Evolutionary conservation across 2,113 vertebrate species (phyloP).

Genomic region (Tyto alba): DNA sequence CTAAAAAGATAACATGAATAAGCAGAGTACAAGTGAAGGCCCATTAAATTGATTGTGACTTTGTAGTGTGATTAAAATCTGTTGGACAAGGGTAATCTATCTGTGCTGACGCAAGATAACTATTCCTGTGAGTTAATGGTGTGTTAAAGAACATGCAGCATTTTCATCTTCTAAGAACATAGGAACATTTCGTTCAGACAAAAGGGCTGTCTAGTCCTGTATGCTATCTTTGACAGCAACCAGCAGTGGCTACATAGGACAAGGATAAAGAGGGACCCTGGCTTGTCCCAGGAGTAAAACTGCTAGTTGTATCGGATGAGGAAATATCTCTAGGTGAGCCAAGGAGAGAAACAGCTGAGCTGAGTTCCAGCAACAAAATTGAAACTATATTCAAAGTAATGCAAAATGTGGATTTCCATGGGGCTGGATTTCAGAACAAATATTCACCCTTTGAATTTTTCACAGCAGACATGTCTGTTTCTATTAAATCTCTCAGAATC

Average conservation of each 20-base stretch:
- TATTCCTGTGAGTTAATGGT: slow-evolving; percentile 42
- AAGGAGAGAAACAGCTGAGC: neutral
- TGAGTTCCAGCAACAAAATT: neutral
- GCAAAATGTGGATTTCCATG: neutral
- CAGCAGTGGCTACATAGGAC: neutral
- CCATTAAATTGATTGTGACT: slow-evolving; percentile 16
- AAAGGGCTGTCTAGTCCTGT: slow-evolving; percentile 16
- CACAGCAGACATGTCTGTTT: neutral
- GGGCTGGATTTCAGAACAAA: neutral
- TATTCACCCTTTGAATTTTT: neutral
- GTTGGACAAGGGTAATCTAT: slow-evolving; percentile 36
- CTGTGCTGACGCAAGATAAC: slow-evolving; percentile 24
- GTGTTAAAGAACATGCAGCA: slow-evolving; percentile 29
- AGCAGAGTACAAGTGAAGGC: neutral
- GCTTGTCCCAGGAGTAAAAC: neutral
- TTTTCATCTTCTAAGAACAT: slow-evolving; percentile 3
- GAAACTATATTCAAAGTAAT: neutral
- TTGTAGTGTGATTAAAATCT: slow-evolving; percentile 12
- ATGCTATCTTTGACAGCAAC: neutral
- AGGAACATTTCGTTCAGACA: neutral
- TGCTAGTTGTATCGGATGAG: neutral
- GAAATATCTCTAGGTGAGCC: neutral
- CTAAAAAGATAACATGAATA: neutral
- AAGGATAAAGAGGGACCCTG: neutral
- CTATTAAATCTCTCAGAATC: slow-evolving; percentile 3